phyloP scores from a whole-genome alignment of 2,797 vertebrate genomes.

The Siniperca scherzeri region DNA sequence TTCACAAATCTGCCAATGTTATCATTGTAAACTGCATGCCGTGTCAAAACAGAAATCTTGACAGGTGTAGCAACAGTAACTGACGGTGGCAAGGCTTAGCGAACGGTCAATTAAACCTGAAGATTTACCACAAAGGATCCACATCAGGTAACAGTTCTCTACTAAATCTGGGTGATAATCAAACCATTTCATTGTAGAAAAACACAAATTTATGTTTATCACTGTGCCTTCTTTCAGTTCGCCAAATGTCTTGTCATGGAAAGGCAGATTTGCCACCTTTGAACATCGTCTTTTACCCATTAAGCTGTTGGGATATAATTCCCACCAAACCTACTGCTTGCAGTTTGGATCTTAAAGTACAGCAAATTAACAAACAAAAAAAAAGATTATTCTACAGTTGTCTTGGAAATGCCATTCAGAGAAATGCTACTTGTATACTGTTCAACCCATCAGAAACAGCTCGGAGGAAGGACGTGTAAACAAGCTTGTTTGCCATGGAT shows the following conservation, averaged over 20 bases:
- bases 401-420: conserved; percentile 36
- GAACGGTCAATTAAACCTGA: conserved; percentile 7
- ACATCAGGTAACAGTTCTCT: neutral
- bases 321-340: neutral
- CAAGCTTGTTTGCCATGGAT: conserved; percentile 54
- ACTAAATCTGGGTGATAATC: conserved; percentile 2
- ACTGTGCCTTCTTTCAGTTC: neutral
- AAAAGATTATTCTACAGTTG: conserved; percentile 28
- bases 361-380: conserved; percentile 25
- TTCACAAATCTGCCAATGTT: neutral
- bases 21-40: neutral
- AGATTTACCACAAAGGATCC: neutral
- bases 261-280: neutral
- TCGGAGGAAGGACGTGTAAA: conserved; percentile 54
- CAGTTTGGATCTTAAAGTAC: conserved; percentile 20
- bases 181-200: conserved; percentile 3
- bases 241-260: neutral
- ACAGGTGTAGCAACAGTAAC: neutral
- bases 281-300: neutral
- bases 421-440: conserved; percentile 72
- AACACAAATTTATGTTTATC: neutral
- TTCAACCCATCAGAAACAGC: conserved; percentile 52
- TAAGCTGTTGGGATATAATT: conserved; percentile 1
- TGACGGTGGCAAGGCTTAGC: neutral
- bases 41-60: neutral